These are phyloP conservation scores for Amphimedon queenslandica DNA, from an alignment of 37 sponge, comb jelly and placozoan species.

Conservation along the genomic window DNA sequence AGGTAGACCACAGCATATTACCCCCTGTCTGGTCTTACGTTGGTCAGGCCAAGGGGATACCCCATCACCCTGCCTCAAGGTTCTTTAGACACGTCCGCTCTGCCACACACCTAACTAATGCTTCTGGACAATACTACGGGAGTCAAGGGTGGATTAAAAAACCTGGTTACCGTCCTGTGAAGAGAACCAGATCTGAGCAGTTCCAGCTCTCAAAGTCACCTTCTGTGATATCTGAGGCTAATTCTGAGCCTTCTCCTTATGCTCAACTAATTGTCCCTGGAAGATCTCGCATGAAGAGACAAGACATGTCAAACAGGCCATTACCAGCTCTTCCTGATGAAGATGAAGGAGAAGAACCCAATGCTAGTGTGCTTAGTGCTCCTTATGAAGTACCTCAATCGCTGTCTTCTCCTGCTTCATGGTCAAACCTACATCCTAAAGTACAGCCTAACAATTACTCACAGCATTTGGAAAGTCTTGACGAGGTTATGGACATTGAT, in stretches of 20 bases:
- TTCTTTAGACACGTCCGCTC: constrained; percentile 12
- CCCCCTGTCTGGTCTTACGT: constrained; percentile 23
- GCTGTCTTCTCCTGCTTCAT: background rate
- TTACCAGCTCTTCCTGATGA: background rate
- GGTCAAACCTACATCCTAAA: too few species aligned
- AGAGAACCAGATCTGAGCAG: background rate
- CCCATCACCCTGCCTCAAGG: constrained; percentile 36
- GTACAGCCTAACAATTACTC: too few species aligned
- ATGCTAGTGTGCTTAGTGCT: too few species aligned
- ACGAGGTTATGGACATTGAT: too few species aligned
- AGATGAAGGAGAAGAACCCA: too few species aligned
- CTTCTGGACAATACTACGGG: too few species aligned
- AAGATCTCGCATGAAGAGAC: background rate
- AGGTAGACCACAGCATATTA: constrained; percentile 5
- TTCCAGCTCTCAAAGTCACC: constrained; percentile 6
- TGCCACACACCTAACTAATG: background rate
- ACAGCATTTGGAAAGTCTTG: too few species aligned
- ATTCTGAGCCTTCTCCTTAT: constrained; percentile 17
- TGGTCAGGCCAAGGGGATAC: constrained; percentile 12
- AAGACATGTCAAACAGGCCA: background rate
- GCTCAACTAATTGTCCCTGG: background rate
- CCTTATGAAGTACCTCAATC: constrained; percentile 3
- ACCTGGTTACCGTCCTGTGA: background rate
- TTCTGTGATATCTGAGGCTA: background rate
- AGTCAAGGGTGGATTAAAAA: background rate